Evolutionary conservation across 2,797 vertebrate genomes (phyloP).

Genomic region (Pantherophis vulpinus): DNA sequence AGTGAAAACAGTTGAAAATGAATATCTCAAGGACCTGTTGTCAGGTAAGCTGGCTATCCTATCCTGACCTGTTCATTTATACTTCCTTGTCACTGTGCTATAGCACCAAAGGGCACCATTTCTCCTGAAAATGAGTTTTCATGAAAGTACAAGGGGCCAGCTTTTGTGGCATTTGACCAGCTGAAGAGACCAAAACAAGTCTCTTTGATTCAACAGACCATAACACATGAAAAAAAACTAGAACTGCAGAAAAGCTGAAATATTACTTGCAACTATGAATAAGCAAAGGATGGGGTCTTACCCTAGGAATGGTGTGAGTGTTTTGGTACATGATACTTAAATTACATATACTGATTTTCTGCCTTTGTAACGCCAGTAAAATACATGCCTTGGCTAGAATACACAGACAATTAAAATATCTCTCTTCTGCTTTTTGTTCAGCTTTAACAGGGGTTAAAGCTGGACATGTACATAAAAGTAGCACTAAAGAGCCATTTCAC

Average conservation of each 20-base stretch:
- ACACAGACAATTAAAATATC: not conserved
- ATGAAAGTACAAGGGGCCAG: not conserved
- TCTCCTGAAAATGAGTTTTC: not conserved
- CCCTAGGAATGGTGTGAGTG: not conserved
- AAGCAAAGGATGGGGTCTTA: not conserved
- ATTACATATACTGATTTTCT: not conserved
- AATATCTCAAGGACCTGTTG: not conserved
- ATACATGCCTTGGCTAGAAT: not conserved
- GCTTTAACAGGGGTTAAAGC: not conserved
- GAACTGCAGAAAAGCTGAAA: not conserved
- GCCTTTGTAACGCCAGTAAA: not conserved
- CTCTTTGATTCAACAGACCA: not conserved
- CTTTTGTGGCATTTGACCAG: not conserved
- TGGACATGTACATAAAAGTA: not conserved
- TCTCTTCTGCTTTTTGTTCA: not conserved
- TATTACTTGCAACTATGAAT: not conserved
- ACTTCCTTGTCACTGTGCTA: not conserved
- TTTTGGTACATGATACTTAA: not conserved
- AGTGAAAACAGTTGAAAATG: not conserved
- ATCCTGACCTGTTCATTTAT: not conserved
- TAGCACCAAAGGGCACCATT: not conserved
- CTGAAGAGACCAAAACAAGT: not conserved
- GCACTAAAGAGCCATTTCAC: not conserved
- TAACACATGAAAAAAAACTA: not conserved
- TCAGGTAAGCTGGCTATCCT: not conserved